A percentile compares a stretch with the other conserved stretches of the same genome.
Evolutionary conservation across 2,888 invertebrate species (phyloP).

Genomic region (Agrochola litura): DNA sequence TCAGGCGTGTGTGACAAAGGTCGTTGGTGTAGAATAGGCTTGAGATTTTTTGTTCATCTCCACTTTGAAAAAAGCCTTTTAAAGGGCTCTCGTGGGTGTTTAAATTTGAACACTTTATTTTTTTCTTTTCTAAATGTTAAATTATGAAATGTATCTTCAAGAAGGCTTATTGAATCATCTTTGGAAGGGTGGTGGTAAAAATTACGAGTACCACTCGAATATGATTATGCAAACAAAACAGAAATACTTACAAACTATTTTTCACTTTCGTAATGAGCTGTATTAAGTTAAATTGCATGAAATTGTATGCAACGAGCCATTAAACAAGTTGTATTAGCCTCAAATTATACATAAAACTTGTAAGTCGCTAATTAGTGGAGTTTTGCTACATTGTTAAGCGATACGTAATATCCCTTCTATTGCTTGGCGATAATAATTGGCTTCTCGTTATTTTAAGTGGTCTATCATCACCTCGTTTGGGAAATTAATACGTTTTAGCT

Average conservation of each 20-base stretch:
- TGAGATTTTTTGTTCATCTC: slow-evolving; percentile 64
- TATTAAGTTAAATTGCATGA: slow-evolving; percentile 71
- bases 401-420: slow-evolving; percentile 64
- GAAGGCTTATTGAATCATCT: not conserved
- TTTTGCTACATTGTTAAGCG: slow-evolving; percentile 69
- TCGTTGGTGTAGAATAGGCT: slow-evolving; percentile 67
- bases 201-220: not conserved
- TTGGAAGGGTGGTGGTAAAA: not conserved
- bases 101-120: slow-evolving; percentile 19
- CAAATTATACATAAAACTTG: slow-evolving; percentile 69
- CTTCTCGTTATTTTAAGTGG: slow-evolving; percentile 60
- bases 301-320: slow-evolving; percentile 70
- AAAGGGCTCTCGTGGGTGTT: slow-evolving; percentile 54
- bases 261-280: slow-evolving; percentile 61
- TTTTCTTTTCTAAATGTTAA: not conserved
- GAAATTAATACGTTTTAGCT: slow-evolving; percentile 52
- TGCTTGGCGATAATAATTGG: slow-evolving; percentile 63
- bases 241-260: slow-evolving; percentile 47
- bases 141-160: not conserved
- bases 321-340: slow-evolving; percentile 70
- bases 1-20: slow-evolving; percentile 74
- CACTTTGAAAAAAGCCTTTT: slow-evolving; percentile 62
- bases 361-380: slow-evolving; percentile 68
- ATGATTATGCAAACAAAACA: slow-evolving; percentile 39
- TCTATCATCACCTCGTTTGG: slow-evolving; percentile 62